A percentile compares a stretch with the other conserved stretches of the same genome.
Conservation (phyloP, 2,888 invertebrate genomes). For the Trissonchulus latispiculum region DNA sequence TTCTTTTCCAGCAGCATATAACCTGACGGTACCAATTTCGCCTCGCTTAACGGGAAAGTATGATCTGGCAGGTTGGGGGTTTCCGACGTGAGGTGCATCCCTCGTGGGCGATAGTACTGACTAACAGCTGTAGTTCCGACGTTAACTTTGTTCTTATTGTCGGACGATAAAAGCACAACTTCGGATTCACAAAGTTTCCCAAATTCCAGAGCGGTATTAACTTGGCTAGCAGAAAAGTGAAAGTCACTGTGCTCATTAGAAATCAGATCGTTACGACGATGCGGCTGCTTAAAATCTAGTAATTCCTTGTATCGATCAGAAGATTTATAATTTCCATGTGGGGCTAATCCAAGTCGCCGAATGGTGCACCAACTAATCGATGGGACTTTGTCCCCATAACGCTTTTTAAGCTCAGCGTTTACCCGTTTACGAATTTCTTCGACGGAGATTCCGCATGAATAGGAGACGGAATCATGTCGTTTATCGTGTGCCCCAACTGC, state of each 20-base stretch:
- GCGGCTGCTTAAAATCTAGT: neutral
- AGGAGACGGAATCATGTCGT: neutral
- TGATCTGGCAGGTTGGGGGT: neutral
- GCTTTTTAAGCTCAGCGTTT: neutral
- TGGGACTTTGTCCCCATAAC: neutral
- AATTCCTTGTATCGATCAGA: neutral
- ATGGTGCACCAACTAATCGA: neutral
- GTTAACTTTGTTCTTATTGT: neutral
- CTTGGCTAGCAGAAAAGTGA: neutral
- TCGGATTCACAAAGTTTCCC: neutral
- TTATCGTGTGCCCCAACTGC: neutral
- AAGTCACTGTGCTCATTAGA: neutral
- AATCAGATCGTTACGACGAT: neutral
- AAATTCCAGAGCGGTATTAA: neutral
- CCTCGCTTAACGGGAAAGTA: neutral
- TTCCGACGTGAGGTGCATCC: neutral
- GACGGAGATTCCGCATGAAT: neutral
- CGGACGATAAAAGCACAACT: neutral
- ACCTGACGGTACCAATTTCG: neutral
- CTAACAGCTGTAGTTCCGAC: neutral
- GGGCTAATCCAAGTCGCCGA: neutral
- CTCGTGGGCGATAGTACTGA: neutral
- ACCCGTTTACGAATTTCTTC: neutral
- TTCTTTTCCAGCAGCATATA: neutral
- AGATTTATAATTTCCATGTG: neutral